Evolutionary conservation across 2,888 invertebrate genomes (phyloP), one percentile per base, ranked within the genome.

Genomic region (Archaeoteleia sp.): DNA sequence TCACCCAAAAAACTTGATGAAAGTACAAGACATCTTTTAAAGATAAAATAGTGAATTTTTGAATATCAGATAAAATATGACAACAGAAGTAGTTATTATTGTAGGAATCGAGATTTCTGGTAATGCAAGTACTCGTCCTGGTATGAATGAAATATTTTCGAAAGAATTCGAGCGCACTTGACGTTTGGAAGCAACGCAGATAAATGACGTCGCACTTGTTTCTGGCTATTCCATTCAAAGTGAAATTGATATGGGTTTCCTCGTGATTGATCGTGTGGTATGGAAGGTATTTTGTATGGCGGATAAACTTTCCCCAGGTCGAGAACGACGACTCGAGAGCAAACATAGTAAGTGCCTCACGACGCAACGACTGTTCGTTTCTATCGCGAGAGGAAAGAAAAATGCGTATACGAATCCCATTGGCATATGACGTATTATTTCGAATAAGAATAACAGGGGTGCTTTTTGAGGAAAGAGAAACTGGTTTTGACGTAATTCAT

Each of bases 211-310:
- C 14, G 32, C 49, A 39, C 32, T 65, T 34, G 65, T 65, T 63
- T 42, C 43, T 42, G 25, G n/a, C 32, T 34, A 51, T 51, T n/a
- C 55, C 8, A 57, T 57, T 65, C 57, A 65, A 57, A 39, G 45
- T 40, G 34, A 65, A 65, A 57, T 49, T 65, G 48, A 63, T 57
- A 57, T 37, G n/a, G 30, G 39, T 54, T 53, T 37, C 55, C 30
- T 10, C 35, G 57, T 63, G 63, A 63, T 63, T 55, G 63, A 63
- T 63, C 30, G 49, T 55, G 23, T 29, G 27, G 48, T 23, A 49
- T 49, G 49, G 42, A 49, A 55, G 37, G n/a, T 27, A 35, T 54
- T 54, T 62, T 48, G 62, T 40, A 30, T 45, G 27, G 62, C n/a
- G 34, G 45, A 53, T 46, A 30, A 42, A 54, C 51, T 29, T 53